A percentile compares a stretch with the other conserved stretches of the same genome.
phyloP scores from a whole-genome alignment of 2,113 vertebrate species.

The Scalopus aquaticus region DNA sequence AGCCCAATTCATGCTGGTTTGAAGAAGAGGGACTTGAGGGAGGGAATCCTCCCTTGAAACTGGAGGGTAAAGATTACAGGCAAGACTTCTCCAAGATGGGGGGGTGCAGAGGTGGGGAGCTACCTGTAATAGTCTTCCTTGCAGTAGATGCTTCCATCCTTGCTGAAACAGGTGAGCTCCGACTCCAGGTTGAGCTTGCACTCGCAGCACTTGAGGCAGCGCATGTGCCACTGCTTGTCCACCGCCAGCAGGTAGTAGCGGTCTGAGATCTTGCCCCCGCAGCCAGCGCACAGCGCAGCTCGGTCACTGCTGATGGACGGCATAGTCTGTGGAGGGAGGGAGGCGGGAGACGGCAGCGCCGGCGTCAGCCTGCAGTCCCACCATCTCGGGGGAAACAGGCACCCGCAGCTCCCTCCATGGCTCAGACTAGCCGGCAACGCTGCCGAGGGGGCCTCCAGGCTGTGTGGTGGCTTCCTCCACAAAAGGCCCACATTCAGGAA shows the following conservation, averaged over 20 bases:
- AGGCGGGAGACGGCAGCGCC: conserved; percentile 28
- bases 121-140: conserved; percentile 99
- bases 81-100: not conserved
- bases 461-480: not conserved
- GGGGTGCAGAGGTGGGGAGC: not conserved
- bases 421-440: not conserved
- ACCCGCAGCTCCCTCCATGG: not conserved
- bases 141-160: conserved; percentile 99
- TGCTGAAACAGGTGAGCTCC: conserved; percentile 99
- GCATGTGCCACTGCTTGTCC: conserved; percentile 99
- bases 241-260: conserved; percentile 99
- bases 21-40: not conserved
- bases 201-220: conserved; percentile 98
- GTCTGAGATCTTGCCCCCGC: conserved; percentile 97
- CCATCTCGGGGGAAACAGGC: not conserved
- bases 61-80: not conserved
- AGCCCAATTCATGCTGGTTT: not conserved
- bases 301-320: conserved; percentile 95
- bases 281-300: conserved; percentile 96
- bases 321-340: conserved; percentile 89
- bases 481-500: not conserved
- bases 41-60: not conserved
- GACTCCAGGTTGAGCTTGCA: conserved; percentile 99
- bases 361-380: not conserved
- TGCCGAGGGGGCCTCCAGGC: not conserved